These are phyloP conservation scores for Sinosuthora webbiana DNA, from an alignment of 2,113 vertebrate genomes.

Conservation along the genomic window DNA sequence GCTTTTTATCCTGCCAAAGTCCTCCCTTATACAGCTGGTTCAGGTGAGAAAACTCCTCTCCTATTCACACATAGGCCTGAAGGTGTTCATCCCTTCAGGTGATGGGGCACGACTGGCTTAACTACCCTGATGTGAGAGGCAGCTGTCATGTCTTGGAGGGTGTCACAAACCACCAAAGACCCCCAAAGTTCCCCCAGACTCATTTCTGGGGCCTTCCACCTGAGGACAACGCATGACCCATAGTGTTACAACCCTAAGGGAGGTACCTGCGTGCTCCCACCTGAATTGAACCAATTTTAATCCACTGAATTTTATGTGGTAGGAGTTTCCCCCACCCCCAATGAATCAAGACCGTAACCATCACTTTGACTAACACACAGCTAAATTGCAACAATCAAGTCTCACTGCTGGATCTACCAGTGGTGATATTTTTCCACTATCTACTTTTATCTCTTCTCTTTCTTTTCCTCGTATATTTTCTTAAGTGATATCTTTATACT, in stretches of 20 bases:
- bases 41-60: neutral
- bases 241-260: neutral
- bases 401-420: accelerated
- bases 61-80: neutral
- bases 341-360: neutral
- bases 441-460: neutral
- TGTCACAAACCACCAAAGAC: neutral
- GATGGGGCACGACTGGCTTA: neutral
- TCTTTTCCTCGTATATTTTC: neutral
- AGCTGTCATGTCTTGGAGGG: neutral
- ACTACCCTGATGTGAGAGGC: neutral
- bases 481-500: neutral
- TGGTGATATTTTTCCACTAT: neutral
- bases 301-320: neutral
- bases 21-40: neutral
- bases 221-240: neutral
- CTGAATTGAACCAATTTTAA: neutral
- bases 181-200: neutral
- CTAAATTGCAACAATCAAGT: neutral
- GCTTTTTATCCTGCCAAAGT: neutral
- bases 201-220: neutral
- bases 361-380: neutral
- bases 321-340: neutral
- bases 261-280: neutral
- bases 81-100: neutral